Percentiles rank a stretch among this genome's conserved stretches.
phyloP scores from a whole-genome alignment of 2,797 vertebrate species.

The Lepus townsendii region DNA sequence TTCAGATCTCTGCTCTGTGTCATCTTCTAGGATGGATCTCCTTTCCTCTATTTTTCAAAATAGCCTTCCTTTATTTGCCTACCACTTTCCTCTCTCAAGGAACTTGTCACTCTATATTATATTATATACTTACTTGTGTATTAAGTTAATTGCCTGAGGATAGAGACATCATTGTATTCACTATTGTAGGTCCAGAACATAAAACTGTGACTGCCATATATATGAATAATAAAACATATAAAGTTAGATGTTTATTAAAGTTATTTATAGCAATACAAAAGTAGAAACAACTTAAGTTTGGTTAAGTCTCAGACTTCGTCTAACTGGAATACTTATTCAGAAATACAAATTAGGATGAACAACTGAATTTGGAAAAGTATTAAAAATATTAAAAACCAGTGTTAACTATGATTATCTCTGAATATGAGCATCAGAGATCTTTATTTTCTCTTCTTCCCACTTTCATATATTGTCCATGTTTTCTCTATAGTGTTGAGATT shows the following conservation, averaged over 20 bases:
- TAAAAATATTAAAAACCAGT: conserved; percentile 8
- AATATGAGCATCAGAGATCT: background rate
- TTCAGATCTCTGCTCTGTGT: background rate
- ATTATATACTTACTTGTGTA: background rate
- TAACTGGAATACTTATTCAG: background rate
- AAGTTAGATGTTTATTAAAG: background rate
- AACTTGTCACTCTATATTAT: background rate
- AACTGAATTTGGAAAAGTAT: background rate
- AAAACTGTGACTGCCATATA: background rate
- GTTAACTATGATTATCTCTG: background rate
- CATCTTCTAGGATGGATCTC: background rate
- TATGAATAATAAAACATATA: background rate
- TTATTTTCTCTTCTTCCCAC: background rate
- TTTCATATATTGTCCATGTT: background rate
- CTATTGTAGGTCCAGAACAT: background rate
- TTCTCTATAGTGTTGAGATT: conserved; percentile 33
- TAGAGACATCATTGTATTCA: background rate
- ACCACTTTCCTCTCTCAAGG: background rate
- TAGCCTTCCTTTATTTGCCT: background rate
- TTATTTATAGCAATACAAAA: background rate
- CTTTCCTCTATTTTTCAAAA: background rate
- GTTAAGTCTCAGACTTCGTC: background rate
- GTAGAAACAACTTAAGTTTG: background rate
- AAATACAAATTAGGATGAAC: background rate
- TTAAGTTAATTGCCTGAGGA: background rate